These are phyloP conservation scores for Neotoxoptera formosana DNA, from an alignment of 1,140 invertebrate genomes.

Conservation along the genomic window DNA sequence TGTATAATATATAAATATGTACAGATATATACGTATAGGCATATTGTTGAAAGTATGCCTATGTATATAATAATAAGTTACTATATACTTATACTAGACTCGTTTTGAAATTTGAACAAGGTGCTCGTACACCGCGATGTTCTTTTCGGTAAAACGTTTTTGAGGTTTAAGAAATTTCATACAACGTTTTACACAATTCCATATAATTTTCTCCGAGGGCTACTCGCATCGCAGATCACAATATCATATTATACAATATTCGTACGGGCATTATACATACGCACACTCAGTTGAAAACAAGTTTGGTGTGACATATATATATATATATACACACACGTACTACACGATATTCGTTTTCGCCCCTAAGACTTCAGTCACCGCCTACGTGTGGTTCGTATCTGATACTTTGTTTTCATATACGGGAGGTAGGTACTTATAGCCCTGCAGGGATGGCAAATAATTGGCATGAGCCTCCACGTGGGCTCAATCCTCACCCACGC, in stretches of 20 bases:
- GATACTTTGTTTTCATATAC: background rate
- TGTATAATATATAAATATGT: no score
- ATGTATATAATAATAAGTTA: background rate
- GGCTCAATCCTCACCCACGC: no score
- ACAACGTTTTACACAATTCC: background rate
- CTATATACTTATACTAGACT: no score
- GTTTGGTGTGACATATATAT: background rate
- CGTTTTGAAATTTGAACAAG: background rate
- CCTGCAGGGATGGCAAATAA: no score
- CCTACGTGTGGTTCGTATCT: background rate
- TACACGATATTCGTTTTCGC: slow-evolving; percentile 21
- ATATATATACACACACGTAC: background rate
- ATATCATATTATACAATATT: background rate
- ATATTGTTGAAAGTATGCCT: background rate
- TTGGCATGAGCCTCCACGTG: no score
- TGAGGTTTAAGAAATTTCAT: background rate
- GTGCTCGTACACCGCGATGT: background rate
- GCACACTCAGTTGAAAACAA: background rate
- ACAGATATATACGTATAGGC: no score
- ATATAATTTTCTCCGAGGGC: background rate
- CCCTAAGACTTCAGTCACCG: background rate
- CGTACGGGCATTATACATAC: background rate
- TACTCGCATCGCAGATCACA: background rate
- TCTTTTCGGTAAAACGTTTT: slow-evolving; percentile 10
- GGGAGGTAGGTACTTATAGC: background rate